These are phyloP conservation scores for Trissolcus basalis DNA, from an alignment of 1,140 invertebrate genomes.

Conservation along the genomic window DNA sequence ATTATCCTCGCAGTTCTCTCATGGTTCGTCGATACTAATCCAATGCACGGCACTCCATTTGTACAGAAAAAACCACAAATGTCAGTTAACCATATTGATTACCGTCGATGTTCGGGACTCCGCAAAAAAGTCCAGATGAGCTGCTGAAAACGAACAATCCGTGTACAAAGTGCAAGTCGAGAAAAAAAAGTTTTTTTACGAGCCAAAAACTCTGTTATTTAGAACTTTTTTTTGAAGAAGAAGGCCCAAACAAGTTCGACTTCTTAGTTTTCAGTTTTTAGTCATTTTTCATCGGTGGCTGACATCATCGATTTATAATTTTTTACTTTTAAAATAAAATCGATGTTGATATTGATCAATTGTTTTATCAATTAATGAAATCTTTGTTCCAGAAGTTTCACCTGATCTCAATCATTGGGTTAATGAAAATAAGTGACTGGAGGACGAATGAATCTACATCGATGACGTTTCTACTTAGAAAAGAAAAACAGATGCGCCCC, in stretches of 20 bases:
- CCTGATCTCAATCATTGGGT: neutral
- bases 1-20: conserved; percentile 32
- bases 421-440: conserved; percentile 12
- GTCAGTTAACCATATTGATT: conserved; percentile 56
- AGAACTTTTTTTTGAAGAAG: too few species aligned
- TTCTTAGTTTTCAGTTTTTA: too few species aligned
- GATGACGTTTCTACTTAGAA: conserved; percentile 41
- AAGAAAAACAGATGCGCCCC: conserved; percentile 57
- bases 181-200: neutral
- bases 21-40: conserved; percentile 37
- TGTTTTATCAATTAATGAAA: too few species aligned
- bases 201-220: too few species aligned
- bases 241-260: too few species aligned
- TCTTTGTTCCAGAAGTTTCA: too few species aligned
- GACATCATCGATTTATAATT: too few species aligned
- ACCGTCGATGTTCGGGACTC: conserved; percentile 11
- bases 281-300: too few species aligned
- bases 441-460: conserved; percentile 44
- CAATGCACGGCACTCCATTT: conserved; percentile 25
- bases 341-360: too few species aligned
- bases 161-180: neutral
- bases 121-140: conserved; percentile 32
- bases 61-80: conserved; percentile 47
- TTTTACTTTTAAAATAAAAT: too few species aligned
- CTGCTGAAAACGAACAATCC: conserved; percentile 4